Evolutionary conservation across 1,140 invertebrate species (phyloP).

Genomic region (Drosophila melanogaster): DNA sequence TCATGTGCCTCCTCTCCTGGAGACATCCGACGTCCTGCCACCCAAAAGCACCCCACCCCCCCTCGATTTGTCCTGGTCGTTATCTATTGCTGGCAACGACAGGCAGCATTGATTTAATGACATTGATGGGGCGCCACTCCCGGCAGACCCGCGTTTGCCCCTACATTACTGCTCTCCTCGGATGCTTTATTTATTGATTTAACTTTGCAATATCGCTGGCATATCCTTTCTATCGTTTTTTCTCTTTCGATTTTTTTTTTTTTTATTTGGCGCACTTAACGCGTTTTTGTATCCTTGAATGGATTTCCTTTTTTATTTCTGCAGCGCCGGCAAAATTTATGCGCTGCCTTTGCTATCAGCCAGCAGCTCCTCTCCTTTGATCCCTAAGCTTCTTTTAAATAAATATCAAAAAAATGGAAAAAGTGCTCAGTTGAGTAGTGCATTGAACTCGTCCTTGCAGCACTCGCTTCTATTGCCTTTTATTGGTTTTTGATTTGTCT

Average conservation of each 20-base stretch:
- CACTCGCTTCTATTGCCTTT: constrained; percentile 64
- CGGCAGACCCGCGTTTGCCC: constrained; percentile 24
- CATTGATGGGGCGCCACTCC: constrained; percentile 70
- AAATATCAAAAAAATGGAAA: constrained; percentile 52
- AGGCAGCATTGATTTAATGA: constrained; percentile 84
- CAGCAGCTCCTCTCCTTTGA: constrained; percentile 23
- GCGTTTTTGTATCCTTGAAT: constrained; percentile 68
- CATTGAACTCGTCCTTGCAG: constrained; percentile 60
- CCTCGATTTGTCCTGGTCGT: constrained; percentile 54
- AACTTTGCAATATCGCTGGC: constrained; percentile 77
- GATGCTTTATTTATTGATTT: constrained; percentile 83
- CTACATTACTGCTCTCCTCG: constrained; percentile 25
- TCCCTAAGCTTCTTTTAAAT: constrained; percentile 78
- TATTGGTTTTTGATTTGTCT: constrained; percentile 79
- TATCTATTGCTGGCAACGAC: constrained; percentile 76
- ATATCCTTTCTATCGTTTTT: constrained; percentile 47
- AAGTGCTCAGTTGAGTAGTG: constrained; percentile 42
- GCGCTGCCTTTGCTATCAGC: constrained; percentile 47
- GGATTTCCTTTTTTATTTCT: constrained; percentile 71
- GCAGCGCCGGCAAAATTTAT: constrained; percentile 73
- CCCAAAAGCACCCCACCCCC: constrained; percentile 1
- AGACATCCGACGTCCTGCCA: constrained; percentile 13
- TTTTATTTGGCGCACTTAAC: constrained; percentile 70
- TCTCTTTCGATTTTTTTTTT: constrained; percentile 28
- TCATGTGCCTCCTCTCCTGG: constrained; percentile 17